These are phyloP conservation scores for Suricata suricatta DNA, from an alignment of 2,113 vertebrate species.

Conservation along the genomic window DNA sequence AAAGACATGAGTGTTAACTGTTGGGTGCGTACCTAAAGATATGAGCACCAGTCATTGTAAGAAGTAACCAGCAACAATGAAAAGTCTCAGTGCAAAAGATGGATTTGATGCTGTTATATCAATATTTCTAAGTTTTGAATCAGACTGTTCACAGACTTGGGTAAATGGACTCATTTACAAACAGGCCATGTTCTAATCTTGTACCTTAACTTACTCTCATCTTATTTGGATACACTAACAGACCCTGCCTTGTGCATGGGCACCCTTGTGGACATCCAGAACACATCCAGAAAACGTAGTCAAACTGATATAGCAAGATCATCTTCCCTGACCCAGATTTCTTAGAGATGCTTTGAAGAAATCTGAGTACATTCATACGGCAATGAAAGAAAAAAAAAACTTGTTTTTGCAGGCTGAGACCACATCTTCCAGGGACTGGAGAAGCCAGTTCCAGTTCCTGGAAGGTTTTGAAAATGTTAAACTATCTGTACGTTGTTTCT, in stretches of 20 bases:
- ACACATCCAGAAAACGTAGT: neutral
- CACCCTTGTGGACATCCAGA: neutral
- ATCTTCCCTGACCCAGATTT: neutral
- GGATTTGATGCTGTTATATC: neutral
- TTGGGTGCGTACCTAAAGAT: neutral
- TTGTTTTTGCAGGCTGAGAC: neutral
- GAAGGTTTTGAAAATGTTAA: slow-evolving; percentile 44
- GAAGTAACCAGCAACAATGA: neutral
- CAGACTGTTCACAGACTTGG: neutral
- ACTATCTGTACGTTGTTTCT: slow-evolving; percentile 53
- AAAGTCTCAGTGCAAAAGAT: neutral
- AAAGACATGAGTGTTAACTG: neutral
- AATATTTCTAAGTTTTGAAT: neutral
- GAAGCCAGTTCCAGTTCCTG: neutral
- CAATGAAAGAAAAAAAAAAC: neutral
- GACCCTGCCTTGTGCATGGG: neutral
- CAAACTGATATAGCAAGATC: neutral
- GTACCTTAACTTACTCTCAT: neutral
- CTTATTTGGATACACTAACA: neutral
- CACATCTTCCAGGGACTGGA: slow-evolving; percentile 40
- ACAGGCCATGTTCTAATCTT: neutral
- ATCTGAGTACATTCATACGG: neutral
- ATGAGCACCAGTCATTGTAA: neutral
- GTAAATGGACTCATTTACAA: neutral
- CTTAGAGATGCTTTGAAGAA: neutral